Percentiles rank a stretch among this genome's conserved stretches.
Evolutionary conservation across 1,140 invertebrate species (phyloP).

Genomic region (Calliopsis andreniformis): DNA sequence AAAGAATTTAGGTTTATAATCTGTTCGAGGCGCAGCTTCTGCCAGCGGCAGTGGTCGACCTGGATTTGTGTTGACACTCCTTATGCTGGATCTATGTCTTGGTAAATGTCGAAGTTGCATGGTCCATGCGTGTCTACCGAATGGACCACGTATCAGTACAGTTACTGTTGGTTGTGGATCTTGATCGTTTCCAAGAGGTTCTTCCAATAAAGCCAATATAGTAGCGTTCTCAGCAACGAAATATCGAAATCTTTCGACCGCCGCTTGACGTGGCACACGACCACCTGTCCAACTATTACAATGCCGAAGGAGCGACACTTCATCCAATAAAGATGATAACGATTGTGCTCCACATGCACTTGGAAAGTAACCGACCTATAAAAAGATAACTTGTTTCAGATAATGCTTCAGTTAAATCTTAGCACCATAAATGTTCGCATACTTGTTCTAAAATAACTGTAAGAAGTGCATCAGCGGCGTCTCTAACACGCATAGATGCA

Average conservation of each 20-base stretch:
- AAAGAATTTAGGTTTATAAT: conserved; percentile 89
- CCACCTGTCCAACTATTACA: conserved; percentile 85
- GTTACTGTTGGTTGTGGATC: conserved; percentile 89
- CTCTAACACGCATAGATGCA: conserved; percentile 96
- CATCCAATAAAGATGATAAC: conserved; percentile 92
- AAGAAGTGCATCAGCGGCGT: conserved; percentile 96
- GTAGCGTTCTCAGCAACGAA: conserved; percentile 95
- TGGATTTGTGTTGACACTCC: conserved; percentile 87
- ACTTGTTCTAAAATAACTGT: conserved; percentile 96
- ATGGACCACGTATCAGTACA: conserved; percentile 93
- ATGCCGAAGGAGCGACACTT: conserved; percentile 91
- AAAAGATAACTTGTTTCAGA: conserved; percentile 18
- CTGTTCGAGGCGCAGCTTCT: conserved; percentile 84
- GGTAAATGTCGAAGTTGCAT: conserved; percentile 93
- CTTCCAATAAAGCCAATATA: conserved; percentile 94
- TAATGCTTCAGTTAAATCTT: background rate
- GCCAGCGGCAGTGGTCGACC: conserved; percentile 90
- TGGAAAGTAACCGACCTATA: conserved; percentile 90
- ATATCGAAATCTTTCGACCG: conserved; percentile 89
- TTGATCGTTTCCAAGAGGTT: conserved; percentile 91
- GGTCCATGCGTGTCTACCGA: conserved; percentile 96
- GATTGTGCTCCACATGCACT: conserved; percentile 92
- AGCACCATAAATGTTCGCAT: conserved; percentile 14
- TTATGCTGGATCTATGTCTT: conserved; percentile 88
- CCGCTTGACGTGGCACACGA: conserved; percentile 81